A percentile compares a stretch with the other conserved stretches of the same genome.
phyloP scores from a whole-genome alignment of 2,888 invertebrate genomes.

The Nowickia ferox region DNA sequence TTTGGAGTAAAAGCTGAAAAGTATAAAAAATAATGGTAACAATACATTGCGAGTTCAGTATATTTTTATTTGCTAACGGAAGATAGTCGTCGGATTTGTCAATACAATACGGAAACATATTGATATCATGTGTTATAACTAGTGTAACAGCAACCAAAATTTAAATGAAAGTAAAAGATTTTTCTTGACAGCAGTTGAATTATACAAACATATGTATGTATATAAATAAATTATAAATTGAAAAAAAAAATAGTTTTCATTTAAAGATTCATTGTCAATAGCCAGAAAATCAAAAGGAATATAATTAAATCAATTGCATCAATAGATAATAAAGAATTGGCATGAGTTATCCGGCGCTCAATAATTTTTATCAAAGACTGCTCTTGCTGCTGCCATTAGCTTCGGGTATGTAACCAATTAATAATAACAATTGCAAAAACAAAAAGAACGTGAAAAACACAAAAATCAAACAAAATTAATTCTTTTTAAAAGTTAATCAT shows the following conservation, averaged over 20 bases:
- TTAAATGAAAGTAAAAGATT: slow-evolving; percentile 18
- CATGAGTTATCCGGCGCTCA: slow-evolving; percentile 71
- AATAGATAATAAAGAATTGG: slow-evolving; percentile 32
- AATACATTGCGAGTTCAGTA: slow-evolving; percentile 66
- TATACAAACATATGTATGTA: no score
- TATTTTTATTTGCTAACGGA: slow-evolving; percentile 60
- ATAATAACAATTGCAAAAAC: neutral
- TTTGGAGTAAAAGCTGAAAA: slow-evolving; percentile 56
- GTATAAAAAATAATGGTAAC: slow-evolving; percentile 73
- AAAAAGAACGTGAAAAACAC: neutral
- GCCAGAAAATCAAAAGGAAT: neutral
- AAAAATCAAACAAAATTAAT: slow-evolving; percentile 26
- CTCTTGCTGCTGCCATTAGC: slow-evolving; percentile 69
- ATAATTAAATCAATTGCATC: slow-evolving; percentile 15
- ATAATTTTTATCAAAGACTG: slow-evolving; percentile 66
- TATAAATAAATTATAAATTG: no score
- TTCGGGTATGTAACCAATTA: slow-evolving; percentile 63
- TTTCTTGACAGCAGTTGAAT: no score
- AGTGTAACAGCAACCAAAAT: neutral
- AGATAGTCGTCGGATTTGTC: slow-evolving; percentile 57
- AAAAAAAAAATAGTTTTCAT: no score
- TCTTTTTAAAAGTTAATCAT: slow-evolving; percentile 59
- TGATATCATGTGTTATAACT: neutral
- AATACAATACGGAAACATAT: slow-evolving; percentile 27
- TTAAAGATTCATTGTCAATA: neutral